Base-by-base conservation (phyloP, 1,140 invertebrate species). In the Lepidostoma basale region DNA sequence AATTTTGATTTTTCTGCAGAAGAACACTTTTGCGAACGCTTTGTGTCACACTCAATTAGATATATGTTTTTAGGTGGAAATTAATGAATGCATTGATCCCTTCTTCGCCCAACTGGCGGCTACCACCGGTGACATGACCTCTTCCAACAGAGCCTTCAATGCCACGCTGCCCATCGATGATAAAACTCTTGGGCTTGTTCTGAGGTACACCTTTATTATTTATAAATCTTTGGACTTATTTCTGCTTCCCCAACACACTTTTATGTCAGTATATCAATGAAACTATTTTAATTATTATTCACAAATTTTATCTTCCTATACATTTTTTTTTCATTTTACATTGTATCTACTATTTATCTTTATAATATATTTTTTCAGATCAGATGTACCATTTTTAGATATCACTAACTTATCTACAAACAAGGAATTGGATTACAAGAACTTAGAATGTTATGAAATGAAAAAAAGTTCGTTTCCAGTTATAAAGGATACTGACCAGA, bases 91-190 rank as follows among this genome's bases (percentile, higher is more conserved):
- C 75, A 52, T 74, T 78, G 82, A 83, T 77, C 80, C 82, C 14
- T 82, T 83, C 54, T 83, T 83, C 62, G 82, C 82, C 68, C 76
- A 81, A 52, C 60, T 83, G 20, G 81, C 81, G 3, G 80, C 81
- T 0, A 81, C 79, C 3, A 74, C 78, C 0, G 82, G 81, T 10
- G 82, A 83, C 69, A 80, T 82, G 40, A 83, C 80, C 3, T 82
- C 82, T 58, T 82, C 80, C 3, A 83, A 82, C 63, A 72, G 80
- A 74, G 80, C 82, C 0, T 83, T 83, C 65, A 83, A 83, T 73
- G 80, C 80, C 4, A 81, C 79, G 25, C 68, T 83, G 20, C 81
- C 81, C 2, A 77, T 83, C 40, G 74, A 82, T 45, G 79, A 83
- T 70, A 76, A 77, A 39, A 80, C 75, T 18, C 68, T 81, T 3